Evolutionary conservation across 2,113 vertebrate species (phyloP), one percentile per base, ranked within the genome.

Genomic region (Dendrocopos noguchii): DNA sequence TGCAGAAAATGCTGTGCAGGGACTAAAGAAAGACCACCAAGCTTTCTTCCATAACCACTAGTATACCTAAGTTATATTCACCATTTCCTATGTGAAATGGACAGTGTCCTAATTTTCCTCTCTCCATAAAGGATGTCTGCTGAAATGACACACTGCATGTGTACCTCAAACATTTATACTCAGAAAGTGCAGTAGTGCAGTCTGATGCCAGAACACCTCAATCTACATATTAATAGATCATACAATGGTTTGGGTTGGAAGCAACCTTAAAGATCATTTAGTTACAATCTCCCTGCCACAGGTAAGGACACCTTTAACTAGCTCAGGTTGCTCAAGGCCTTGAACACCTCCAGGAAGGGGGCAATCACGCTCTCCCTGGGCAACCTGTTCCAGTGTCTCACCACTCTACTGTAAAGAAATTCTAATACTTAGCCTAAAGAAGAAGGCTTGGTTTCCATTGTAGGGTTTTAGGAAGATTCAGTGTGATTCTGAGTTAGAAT

Each of bases 121-220:
- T 16, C 28, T 47, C 34, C 13, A 19, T 33, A 56, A 57, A 6
- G 15, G 21, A 7, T 4, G 10, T 3, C 63, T 28, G 50, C 50
- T 24, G 24, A 25, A 52, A 52, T 52, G 28, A 24, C 27, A 42
- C 42, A 10, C 21, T 31, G 39, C 25, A 28, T 3, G 3, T 19
- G 7, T 27, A 9, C 34, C 15, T 33, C 42, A 72, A 27, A 14
- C 6, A 24, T 14, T 36, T 53, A 28, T n/a, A 56, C 50, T 4
- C 0, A 0, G 9, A 6, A 46, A 34, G 25, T 12, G 16, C 21
- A 67, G 7, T 7, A 56, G 12, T 9, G 7, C 36, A 44, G 31
- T 14, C 25, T 68, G 44, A 34, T 15, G 64, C 22, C 67, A 59
- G 20, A 42, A 11, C 71, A 61, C 11, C 24, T 22, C 59, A 42